These are phyloP conservation scores for Empidonax traillii DNA, from an alignment of 2,113 vertebrate genomes.

Conservation along the genomic window DNA sequence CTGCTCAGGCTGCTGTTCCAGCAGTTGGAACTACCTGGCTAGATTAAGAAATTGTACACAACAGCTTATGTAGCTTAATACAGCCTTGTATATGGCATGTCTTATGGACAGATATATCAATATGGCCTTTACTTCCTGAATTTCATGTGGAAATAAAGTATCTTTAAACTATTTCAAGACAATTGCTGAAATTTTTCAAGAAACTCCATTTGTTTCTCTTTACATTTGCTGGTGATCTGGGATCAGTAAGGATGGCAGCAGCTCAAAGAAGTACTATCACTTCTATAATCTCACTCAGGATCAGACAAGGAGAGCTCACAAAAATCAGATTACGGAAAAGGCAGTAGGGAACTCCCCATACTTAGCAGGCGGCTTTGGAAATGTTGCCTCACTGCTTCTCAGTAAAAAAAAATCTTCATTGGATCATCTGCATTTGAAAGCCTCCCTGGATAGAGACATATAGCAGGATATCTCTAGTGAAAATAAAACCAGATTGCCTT, in stretches of 20 bases:
- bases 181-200: neutral
- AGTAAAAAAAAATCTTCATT: neutral
- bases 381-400: neutral
- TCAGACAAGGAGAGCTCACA: neutral
- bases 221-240: neutral
- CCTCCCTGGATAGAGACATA: neutral
- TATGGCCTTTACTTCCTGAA: neutral
- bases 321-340: neutral
- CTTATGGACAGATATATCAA: neutral
- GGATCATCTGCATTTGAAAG: neutral
- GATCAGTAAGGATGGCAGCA: neutral
- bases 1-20: too few relatives aligned
- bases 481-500: neutral
- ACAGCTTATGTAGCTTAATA: neutral
- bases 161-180: neutral
- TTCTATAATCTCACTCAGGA: neutral
- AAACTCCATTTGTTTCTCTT: neutral
- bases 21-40: neutral
- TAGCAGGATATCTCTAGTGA: neutral
- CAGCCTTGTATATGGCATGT: neutral
- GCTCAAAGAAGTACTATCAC: neutral
- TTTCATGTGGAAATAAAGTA: neutral
- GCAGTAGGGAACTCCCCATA: neutral
- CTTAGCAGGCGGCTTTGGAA: neutral
- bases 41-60: neutral